Percentiles rank a stretch among this genome's conserved stretches.
phyloP scores from a whole-genome alignment of 92 coral and sea anemone genomes.

The Zoanthus gigantus region DNA sequence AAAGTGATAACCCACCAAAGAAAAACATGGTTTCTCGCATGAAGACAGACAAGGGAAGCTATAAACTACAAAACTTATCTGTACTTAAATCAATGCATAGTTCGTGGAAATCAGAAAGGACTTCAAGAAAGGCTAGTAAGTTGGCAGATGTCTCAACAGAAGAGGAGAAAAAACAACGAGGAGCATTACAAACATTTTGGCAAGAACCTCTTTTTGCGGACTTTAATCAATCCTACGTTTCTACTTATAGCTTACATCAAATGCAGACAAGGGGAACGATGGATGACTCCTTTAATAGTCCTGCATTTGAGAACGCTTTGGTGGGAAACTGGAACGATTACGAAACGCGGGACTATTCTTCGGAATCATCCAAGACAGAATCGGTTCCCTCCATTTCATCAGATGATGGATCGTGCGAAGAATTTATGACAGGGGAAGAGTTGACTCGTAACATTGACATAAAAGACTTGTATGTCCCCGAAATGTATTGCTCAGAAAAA shows the following conservation, averaged over 20 bases:
- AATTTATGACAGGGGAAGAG: conserved; percentile 98
- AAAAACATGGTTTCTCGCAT: conserved; percentile 59
- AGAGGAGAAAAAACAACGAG: conserved; percentile 59
- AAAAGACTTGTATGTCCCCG: conserved; percentile 96
- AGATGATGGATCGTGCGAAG: conserved; percentile 77
- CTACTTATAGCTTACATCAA: conserved; percentile 66
- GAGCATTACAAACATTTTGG: conserved; percentile 81
- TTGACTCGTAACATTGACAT: conserved; percentile 94
- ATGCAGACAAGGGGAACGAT: conserved; percentile 65
- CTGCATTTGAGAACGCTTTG: conserved; percentile 62
- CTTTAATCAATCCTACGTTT: conserved; percentile 50
- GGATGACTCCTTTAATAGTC: conserved; percentile 53
- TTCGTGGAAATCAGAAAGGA: conserved; percentile 38
- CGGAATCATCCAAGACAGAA: conserved; percentile 57
- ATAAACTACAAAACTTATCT: conserved; percentile 59
- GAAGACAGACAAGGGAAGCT: conserved; percentile 49
- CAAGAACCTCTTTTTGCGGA: conserved; percentile 78
- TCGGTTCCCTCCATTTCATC: conserved; percentile 79
- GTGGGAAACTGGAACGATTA: conserved; percentile 80
- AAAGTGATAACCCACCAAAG: conserved; percentile 58
- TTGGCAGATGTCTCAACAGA: conserved; percentile 3
- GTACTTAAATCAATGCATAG: conserved; percentile 57
- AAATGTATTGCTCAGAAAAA: conserved; percentile 82
- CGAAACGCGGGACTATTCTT: conserved; percentile 61
- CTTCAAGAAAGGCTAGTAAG: conserved; percentile 21